Evolutionary conservation across 1,140 invertebrate genomes (phyloP).

Genomic region (Solenopsis invicta): DNA sequence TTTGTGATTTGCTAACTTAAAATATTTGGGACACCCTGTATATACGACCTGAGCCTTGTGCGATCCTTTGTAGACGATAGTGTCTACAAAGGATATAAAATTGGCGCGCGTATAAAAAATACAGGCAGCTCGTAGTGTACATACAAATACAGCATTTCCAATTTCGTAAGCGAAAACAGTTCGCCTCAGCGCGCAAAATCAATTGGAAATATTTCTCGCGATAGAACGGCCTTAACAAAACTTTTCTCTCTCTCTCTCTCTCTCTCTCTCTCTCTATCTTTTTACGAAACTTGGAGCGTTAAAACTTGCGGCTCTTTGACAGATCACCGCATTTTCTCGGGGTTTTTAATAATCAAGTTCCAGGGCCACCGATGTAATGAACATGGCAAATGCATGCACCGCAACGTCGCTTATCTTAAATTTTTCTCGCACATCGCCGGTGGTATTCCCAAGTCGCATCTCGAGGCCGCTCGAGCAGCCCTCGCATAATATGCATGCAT

Average conservation of each 20-base stretch:
- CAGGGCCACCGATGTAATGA: neutral
- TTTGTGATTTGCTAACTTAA: too few relatives aligned
- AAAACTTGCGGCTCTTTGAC: neutral
- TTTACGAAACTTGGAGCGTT: neutral
- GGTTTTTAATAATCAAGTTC: conserved; percentile 55
- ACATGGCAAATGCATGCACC: neutral
- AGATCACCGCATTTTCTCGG: neutral
- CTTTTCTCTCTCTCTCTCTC: too few relatives aligned
- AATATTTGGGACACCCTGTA: too few relatives aligned
- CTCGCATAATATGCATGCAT: conserved; percentile 63
- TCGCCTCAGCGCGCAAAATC: neutral
- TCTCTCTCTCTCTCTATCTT: too few relatives aligned
- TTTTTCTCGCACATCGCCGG: conserved; percentile 2
- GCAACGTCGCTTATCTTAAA: neutral
- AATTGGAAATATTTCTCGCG: neutral
- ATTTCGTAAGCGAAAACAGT: neutral
- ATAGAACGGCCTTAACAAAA: neutral
- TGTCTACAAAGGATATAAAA: neutral
- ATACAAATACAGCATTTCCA: conserved; percentile 2
- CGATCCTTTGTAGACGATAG: neutral
- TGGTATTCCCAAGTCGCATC: conserved; percentile 34
- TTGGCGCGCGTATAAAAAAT: neutral
- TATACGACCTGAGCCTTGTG: neutral
- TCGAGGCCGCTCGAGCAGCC: conserved; percentile 22
- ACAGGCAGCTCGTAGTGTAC: neutral